phyloP scores from a whole-genome alignment of 2,888 invertebrate genomes.

The Lobophora halterata region DNA sequence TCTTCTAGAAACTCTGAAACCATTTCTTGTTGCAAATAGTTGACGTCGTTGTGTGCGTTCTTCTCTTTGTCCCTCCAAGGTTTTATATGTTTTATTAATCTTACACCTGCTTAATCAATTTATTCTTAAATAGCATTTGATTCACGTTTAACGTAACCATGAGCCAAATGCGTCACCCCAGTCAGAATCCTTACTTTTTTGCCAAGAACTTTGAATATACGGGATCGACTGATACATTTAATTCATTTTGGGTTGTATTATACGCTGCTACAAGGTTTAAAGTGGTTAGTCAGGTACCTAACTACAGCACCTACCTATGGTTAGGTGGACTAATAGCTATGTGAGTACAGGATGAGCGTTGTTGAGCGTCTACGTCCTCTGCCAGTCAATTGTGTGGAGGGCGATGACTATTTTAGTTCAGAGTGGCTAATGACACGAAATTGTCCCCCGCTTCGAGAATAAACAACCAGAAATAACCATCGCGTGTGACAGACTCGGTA shows the following conservation, averaged over 20 bases:
- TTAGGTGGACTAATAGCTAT: neutral
- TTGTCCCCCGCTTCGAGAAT: constrained; percentile 61
- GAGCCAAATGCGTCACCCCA: constrained; percentile 48
- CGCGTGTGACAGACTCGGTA: constrained; percentile 36
- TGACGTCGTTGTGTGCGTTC: too few relatives aligned
- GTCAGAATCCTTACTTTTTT: constrained; percentile 30
- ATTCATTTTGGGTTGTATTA: constrained; percentile 1
- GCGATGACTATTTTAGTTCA: constrained; percentile 57
- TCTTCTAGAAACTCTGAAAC: too few relatives aligned
- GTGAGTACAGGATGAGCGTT: constrained; percentile 25
- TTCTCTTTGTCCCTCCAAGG: too few relatives aligned
- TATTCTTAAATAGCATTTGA: constrained; percentile 19
- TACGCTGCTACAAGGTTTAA: constrained; percentile 10
- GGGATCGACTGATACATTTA: neutral
- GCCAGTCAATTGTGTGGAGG: constrained; percentile 57
- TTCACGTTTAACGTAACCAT: constrained; percentile 21
- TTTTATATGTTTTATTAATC: neutral
- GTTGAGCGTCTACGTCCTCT: constrained; percentile 44
- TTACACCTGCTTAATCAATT: too few relatives aligned
- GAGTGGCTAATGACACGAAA: constrained; percentile 60
- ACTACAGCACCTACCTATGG: too few relatives aligned
- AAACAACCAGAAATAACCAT: constrained; percentile 49
- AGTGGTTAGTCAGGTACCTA: constrained; percentile 6
- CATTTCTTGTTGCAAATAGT: too few relatives aligned
- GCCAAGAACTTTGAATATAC: constrained; percentile 29